phyloP scores from a whole-genome alignment of 2,113 vertebrate species.

The Salvelinus namaycush region DNA sequence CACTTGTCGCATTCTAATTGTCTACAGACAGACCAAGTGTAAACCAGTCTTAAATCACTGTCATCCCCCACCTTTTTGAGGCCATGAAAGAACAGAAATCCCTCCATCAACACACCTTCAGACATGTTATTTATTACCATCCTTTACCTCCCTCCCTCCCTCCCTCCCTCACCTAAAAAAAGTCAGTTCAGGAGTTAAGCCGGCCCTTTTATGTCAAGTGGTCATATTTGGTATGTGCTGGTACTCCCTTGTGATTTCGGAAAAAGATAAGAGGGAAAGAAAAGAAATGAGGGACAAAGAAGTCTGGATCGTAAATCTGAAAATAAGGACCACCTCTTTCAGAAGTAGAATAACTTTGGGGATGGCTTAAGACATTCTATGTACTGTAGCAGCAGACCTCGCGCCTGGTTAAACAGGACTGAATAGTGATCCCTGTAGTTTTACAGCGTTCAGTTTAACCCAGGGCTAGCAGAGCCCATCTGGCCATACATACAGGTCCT shows the following conservation, averaged over 20 bases:
- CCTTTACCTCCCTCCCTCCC: neutral
- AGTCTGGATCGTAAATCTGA: neutral
- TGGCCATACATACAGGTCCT: no score
- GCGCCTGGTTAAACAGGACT: neutral
- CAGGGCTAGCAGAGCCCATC: no score
- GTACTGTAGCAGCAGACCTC: no score
- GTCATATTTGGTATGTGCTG: neutral
- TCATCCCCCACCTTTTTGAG: neutral
- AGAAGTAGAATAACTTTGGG: neutral
- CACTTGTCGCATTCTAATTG: no score
- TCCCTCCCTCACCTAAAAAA: neutral
- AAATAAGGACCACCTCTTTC: neutral
- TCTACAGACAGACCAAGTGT: no score
- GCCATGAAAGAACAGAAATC: conserved; percentile 34
- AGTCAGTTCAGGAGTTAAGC: neutral
- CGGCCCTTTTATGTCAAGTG: neutral
- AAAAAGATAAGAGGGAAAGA: neutral
- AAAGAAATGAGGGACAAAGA: neutral
- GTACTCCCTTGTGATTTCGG: neutral
- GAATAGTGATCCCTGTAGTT: neutral
- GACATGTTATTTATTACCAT: conserved; percentile 33
- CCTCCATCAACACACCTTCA: conserved; percentile 22
- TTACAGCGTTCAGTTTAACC: no score
- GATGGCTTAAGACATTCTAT: no score
- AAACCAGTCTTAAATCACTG: conserved; percentile 17